Base-by-base conservation (phyloP, 2,113 vertebrate species). In the Synchiropus splendidus region DNA sequence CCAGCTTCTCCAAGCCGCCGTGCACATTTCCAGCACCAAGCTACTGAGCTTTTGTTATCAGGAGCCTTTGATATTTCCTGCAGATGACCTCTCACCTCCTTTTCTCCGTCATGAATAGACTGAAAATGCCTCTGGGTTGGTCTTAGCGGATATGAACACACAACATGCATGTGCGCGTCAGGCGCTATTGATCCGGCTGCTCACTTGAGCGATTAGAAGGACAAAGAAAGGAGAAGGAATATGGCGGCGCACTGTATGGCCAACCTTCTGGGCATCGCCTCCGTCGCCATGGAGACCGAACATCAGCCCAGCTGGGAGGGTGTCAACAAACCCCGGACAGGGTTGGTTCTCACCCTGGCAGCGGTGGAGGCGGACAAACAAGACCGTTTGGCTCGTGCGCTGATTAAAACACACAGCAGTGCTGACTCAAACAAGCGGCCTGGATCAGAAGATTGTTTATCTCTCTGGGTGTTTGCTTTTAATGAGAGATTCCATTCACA, bases 271-370 rank as follows among this genome's bases (percentile, higher is more conserved):
- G 53, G 36, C 55, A 42, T 58, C 35, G 30, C 67, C 54, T 70
- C 65, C 30, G 57, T 80, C 64, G 40, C 67, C 49, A 51, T 82
- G 77, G 73, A 70, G 80, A 82, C 77, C 49, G 35, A 58, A 59
- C 70, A 64, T 67, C 54, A 36, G 41, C 53, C 71, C 47, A 68
- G 58, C 63, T 61, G 49, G 54, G 30, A 53, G 65, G 64, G 57
- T 33, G 55, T 61, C 49, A 58, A 64, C 55, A 50, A 61, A 47
- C 50, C 48, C 56, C 38, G 36, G 65, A 49, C 21, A 8, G 8
- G n/a, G 61, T 62, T 45, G 6, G 34, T 65, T 58, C 57, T 52
- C 10, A n/a, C 44, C 57, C 57, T 45, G 51, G 56, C 58, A 54
- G 63, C 45, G 39, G 51, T 42, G 18, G 42, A 45, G 52, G 57